These are phyloP conservation scores for Periparus ater DNA, from an alignment of 2,797 vertebrate genomes.

Conservation along the genomic window DNA sequence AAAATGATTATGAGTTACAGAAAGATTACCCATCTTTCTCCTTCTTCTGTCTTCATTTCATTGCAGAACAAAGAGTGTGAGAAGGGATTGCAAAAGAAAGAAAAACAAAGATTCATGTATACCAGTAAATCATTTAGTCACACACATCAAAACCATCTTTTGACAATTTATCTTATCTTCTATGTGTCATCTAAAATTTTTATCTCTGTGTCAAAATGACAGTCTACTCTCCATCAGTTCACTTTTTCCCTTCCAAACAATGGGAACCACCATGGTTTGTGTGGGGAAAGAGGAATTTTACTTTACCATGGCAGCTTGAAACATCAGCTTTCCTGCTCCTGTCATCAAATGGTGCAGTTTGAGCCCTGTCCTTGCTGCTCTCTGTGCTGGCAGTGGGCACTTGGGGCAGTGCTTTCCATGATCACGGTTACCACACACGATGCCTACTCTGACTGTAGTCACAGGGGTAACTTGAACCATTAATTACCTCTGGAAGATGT, in stretches of 20 bases:
- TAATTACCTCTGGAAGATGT: background rate
- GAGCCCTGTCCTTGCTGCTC: background rate
- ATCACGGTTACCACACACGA: background rate
- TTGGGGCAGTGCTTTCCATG: background rate
- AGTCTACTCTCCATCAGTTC: background rate
- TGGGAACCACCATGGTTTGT: background rate
- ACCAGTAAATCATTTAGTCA: background rate
- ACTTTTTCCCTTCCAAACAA: background rate
- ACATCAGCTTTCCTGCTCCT: background rate
- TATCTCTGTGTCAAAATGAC: background rate
- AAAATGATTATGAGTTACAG: background rate
- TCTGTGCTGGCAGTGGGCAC: background rate
- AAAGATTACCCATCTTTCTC: slow-evolving; percentile 85
- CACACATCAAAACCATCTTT: background rate
- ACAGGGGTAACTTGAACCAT: background rate
- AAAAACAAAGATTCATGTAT: slow-evolving; percentile 16
- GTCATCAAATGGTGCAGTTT: background rate
- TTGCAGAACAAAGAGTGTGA: background rate
- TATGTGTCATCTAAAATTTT: background rate
- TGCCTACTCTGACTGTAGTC: background rate
- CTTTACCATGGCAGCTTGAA: background rate
- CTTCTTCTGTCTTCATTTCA: slow-evolving; percentile 83
- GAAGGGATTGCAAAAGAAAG: slow-evolving; percentile 45
- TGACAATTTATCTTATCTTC: background rate
- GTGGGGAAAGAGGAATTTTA: background rate